A percentile compares a stretch with the other conserved stretches of the same genome.
Evolutionary conservation across 2,797 vertebrate species (phyloP).

Genomic region (Halcyon chelicuti): DNA sequence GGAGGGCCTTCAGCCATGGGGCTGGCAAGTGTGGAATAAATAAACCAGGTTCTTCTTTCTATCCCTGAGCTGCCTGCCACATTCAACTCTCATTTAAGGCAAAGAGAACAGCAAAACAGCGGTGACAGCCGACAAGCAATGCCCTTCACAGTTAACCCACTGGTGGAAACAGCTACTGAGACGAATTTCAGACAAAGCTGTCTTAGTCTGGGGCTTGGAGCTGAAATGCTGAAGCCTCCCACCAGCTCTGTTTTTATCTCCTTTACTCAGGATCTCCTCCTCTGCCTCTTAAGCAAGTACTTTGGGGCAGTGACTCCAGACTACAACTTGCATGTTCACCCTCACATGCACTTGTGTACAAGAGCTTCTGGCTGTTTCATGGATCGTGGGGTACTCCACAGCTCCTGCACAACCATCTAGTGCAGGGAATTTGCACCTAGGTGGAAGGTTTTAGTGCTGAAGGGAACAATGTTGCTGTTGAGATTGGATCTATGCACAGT

Average conservation of each 20-base stretch:
- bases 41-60: background rate
- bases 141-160: background rate
- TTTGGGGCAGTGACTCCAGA: background rate
- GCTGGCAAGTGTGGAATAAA: background rate
- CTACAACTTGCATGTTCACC: background rate
- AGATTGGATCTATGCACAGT: rapidly evolving
- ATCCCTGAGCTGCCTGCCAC: background rate
- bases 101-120: background rate
- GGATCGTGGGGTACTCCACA: background rate
- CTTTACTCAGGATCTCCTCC: background rate
- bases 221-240: background rate
- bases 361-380: background rate
- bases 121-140: background rate
- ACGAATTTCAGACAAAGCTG: background rate
- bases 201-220: background rate
- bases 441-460: background rate
- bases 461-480: background rate
- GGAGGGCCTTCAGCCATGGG: background rate
- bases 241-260: background rate
- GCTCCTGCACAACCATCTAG: background rate
- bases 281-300: background rate
- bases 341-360: background rate
- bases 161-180: background rate
- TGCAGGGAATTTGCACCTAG: background rate
- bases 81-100: background rate